These are phyloP conservation scores for Esox masquinongy DNA, from an alignment of 2,797 vertebrate species.

Conservation along the genomic window DNA sequence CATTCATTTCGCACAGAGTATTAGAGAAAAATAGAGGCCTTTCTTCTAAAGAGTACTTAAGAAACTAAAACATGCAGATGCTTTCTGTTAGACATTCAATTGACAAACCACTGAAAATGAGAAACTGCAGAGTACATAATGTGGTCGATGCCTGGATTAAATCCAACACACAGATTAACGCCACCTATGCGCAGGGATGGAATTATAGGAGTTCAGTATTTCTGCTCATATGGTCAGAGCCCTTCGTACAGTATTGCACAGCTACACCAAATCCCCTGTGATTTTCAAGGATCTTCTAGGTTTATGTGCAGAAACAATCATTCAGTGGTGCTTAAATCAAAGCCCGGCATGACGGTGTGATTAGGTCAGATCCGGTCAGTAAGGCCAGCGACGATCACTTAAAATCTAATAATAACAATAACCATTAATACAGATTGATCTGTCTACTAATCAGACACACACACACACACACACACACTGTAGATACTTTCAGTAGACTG, in stretches of 20 bases:
- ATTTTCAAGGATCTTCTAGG: too few relatives aligned
- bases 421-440: background rate
- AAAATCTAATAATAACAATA: background rate
- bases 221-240: background rate
- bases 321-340: background rate
- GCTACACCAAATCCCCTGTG: too few relatives aligned
- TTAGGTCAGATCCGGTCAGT: too few relatives aligned
- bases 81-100: background rate
- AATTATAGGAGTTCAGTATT: background rate
- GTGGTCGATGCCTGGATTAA: background rate
- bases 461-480: background rate
- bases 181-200: background rate
- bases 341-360: too few relatives aligned
- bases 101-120: background rate
- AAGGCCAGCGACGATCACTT: background rate
- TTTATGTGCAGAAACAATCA: background rate
- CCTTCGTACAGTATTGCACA: background rate
- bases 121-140: background rate
- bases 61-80: constrained; percentile 4
- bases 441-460: background rate
- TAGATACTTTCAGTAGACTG: too few relatives aligned
- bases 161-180: background rate
- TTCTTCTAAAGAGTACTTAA: constrained; percentile 14
- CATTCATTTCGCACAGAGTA: constrained; percentile 53
- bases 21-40: constrained; percentile 32